phyloP scores from a whole-genome alignment of 2,113 vertebrate species.

The Macrotus californicus region DNA sequence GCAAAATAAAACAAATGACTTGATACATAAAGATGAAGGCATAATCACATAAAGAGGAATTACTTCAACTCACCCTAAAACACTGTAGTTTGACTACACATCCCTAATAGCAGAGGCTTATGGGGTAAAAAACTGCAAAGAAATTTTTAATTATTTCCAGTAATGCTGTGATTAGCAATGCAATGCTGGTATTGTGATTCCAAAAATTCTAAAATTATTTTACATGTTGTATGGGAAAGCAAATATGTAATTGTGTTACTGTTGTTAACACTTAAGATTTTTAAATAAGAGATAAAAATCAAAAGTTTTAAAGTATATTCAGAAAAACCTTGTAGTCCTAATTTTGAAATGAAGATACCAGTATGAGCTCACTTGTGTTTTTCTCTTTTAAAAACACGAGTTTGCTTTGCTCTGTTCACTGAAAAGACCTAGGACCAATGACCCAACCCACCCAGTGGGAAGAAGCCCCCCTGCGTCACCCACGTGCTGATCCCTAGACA shows the following conservation, averaged over 20 bases:
- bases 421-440: not conserved
- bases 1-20: not conserved
- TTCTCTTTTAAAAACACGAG: not conserved
- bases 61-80: not conserved
- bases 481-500: fast-evolving
- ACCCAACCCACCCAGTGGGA: too few species aligned
- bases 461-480: not conserved
- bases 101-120: not conserved
- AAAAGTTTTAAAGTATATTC: not conserved
- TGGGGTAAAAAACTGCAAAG: not conserved
- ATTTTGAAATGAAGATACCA: not conserved
- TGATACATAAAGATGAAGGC: not conserved
- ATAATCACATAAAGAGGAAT: not conserved
- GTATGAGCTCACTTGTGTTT: not conserved
- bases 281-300: not conserved
- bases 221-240: not conserved
- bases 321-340: not conserved
- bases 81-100: not conserved
- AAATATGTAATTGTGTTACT: not conserved
- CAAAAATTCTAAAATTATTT: not conserved
- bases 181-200: not conserved
- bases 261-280: not conserved
- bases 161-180: not conserved
- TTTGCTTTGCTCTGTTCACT: not conserved
- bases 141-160: not conserved